A percentile compares a stretch with the other conserved stretches of the same genome.
These are phyloP conservation scores for Poeciliopsis turneri DNA, from an alignment of 2,797 vertebrate species.

Conservation along the genomic window DNA sequence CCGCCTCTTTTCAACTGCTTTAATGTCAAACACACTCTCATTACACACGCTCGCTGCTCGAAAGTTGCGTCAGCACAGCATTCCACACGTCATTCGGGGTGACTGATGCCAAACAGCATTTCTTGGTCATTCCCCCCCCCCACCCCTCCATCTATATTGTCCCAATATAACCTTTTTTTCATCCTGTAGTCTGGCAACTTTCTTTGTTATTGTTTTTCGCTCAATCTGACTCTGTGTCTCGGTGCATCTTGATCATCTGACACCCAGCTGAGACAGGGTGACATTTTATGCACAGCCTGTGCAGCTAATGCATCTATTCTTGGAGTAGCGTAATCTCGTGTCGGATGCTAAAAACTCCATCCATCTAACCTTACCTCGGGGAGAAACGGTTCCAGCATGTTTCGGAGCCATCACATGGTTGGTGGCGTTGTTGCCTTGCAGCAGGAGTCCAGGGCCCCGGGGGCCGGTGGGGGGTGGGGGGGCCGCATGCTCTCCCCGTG, in stretches of 20 bases:
- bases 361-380: not conserved
- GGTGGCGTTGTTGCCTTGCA: not conserved
- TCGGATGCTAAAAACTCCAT: not conserved
- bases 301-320: not conserved
- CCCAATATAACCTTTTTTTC: constrained; percentile 77
- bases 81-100: constrained; percentile 67
- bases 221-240: constrained; percentile 35
- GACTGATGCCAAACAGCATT: constrained; percentile 67
- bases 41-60: constrained; percentile 46
- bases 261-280: constrained; percentile 28
- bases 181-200: constrained; percentile 58
- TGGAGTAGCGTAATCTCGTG: not conserved
- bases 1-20: constrained; percentile 24
- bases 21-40: constrained; percentile 41
- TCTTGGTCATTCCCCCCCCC: constrained; percentile 60
- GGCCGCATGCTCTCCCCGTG: too few species aligned
- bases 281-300: constrained; percentile 19
- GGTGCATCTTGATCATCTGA: constrained; percentile 53
- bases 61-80: constrained; percentile 71
- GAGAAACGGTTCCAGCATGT: too few species aligned
- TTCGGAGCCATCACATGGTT: not conserved
- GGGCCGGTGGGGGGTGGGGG: too few species aligned
- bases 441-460: not conserved
- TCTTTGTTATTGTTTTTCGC: constrained; percentile 34
- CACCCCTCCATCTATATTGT: constrained; percentile 71